Evolutionary conservation across 92 coral and sea anemone species (phyloP).

Genomic region (Micromussa lordhowensis): DNA sequence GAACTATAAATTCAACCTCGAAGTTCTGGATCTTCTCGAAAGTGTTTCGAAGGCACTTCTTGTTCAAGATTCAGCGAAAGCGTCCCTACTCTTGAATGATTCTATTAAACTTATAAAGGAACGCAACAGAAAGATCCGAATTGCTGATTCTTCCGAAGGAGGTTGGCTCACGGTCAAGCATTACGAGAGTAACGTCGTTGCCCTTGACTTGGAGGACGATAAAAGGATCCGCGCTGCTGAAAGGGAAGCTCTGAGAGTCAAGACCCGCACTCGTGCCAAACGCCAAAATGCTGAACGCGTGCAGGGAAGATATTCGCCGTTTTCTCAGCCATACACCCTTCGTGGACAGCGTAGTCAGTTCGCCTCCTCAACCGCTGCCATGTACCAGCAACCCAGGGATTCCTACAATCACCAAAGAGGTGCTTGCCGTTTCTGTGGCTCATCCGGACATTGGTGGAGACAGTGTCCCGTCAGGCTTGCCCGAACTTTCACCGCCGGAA

Average conservation of each 20-base stretch:
- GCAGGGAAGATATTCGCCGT: not conserved
- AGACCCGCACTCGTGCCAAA: not conserved
- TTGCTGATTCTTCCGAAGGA: slow-evolving; percentile 58
- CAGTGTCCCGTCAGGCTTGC: slow-evolving; percentile 19
- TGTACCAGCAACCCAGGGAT: not conserved
- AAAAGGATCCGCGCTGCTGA: slow-evolving; percentile 36
- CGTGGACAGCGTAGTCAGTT: not conserved
- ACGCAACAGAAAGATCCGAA: not conserved
- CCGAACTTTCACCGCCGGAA: not conserved
- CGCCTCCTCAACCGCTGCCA: not conserved
- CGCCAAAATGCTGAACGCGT: too few species aligned
- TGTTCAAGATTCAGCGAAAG: not conserved
- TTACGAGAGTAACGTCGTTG: slow-evolving; percentile 42
- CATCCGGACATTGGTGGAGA: slow-evolving; percentile 32
- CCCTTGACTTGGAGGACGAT: slow-evolving; percentile 28
- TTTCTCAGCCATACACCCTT: not conserved
- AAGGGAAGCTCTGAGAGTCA: slow-evolving; percentile 28
- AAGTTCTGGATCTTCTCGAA: not conserved
- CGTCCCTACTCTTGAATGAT: not conserved
- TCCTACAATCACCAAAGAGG: not conserved
- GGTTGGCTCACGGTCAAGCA: slow-evolving; percentile 61
- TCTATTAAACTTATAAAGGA: not conserved
- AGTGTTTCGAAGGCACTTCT: not conserved
- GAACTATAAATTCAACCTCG: not conserved
- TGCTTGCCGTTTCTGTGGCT: not conserved